These are phyloP conservation scores for Zeuzera pyrina DNA, from an alignment of 2,888 invertebrate genomes.

Conservation along the genomic window DNA sequence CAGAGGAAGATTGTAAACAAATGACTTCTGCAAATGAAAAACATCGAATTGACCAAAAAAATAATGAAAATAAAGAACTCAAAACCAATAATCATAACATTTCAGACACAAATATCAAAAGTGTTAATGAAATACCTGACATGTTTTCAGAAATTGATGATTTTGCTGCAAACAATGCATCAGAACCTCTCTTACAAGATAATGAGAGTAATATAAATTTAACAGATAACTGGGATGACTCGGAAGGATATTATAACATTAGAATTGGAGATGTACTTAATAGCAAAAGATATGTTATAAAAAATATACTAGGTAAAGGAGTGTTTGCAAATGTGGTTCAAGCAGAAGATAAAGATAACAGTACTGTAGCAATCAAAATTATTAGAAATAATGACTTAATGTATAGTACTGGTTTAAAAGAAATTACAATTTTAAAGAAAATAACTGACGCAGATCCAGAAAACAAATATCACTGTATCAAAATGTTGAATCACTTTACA, in stretches of 20 bases:
- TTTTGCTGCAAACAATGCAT: slow-evolving; percentile 77
- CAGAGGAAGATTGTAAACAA: slow-evolving; percentile 16
- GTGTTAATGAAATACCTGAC: slow-evolving; percentile 52
- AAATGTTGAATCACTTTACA: slow-evolving; percentile 90
- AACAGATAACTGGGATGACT: slow-evolving; percentile 99
- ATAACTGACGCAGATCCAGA: slow-evolving; percentile 97
- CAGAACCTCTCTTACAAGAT: slow-evolving; percentile 29
- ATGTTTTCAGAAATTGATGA: slow-evolving; percentile 95
- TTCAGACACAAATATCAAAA: slow-evolving; percentile 20
- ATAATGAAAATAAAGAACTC: slow-evolving; percentile 7
- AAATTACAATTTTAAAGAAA: slow-evolving; percentile 92
- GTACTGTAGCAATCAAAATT: slow-evolving; percentile 97
- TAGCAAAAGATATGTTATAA: slow-evolving; percentile 89
- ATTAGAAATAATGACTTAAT: slow-evolving; percentile 99
- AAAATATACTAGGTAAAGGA: slow-evolving; percentile 97
- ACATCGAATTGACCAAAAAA: slow-evolving; percentile 13
- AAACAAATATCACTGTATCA: slow-evolving; percentile 95
- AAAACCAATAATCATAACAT: slow-evolving; percentile 7
- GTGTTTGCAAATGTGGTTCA: slow-evolving; percentile 98
- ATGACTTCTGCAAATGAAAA: slow-evolving; percentile 16
- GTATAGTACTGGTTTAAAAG: slow-evolving; percentile 97
- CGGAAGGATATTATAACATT: slow-evolving; percentile 97
- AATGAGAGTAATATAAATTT: slow-evolving; percentile 85
- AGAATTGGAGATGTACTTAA: slow-evolving; percentile 90
- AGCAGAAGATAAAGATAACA: slow-evolving; percentile 88